These are phyloP conservation scores for Cataglyphis livida DNA, from an alignment of 2,888 invertebrate genomes.

Conservation along the genomic window DNA sequence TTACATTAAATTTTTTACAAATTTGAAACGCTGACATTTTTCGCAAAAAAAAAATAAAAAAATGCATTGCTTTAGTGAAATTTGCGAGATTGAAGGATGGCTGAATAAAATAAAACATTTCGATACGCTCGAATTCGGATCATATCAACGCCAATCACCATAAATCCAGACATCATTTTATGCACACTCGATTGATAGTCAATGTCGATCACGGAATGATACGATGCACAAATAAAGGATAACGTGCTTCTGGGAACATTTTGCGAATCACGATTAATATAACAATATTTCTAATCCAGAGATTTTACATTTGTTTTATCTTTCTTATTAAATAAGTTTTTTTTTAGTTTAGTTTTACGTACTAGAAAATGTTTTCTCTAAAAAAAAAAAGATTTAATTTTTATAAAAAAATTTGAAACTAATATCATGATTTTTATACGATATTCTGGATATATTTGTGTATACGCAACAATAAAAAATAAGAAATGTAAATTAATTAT, in stretches of 20 bases:
- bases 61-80: neutral
- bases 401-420: neutral
- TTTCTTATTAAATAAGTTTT: neutral
- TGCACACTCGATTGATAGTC: slow-evolving; percentile 18
- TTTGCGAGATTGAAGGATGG: slow-evolving; percentile 15
- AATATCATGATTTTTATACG: neutral
- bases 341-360: neutral
- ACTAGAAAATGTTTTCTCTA: neutral
- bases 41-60: neutral
- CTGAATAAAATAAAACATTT: slow-evolving; percentile 25
- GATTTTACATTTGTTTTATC: neutral
- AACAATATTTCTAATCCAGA: neutral
- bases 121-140: neutral
- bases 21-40: neutral
- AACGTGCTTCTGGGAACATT: neutral
- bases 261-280: neutral
- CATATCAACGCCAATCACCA: slow-evolving; percentile 39
- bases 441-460: neutral
- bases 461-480: neutral
- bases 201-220: slow-evolving; percentile 25
- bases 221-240: neutral
- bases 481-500: neutral
- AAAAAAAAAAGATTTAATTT: neutral
- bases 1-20: neutral
- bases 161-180: slow-evolving; percentile 48